Evolutionary conservation across 1,140 invertebrate genomes (phyloP).

Genomic region (Lasioglossum baleicum): DNA sequence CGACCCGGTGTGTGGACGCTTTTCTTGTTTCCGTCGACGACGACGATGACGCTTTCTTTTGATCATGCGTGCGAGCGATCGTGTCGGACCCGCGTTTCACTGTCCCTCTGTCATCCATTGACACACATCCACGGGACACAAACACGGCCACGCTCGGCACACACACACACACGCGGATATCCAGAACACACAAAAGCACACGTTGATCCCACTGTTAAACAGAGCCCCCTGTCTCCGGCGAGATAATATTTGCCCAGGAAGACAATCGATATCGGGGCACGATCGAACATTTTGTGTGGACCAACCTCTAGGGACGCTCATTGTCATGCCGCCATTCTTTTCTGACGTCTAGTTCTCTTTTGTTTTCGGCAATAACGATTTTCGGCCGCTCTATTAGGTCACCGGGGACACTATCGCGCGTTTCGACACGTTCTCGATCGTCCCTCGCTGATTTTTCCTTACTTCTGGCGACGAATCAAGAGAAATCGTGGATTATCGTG

Average conservation of each 20-base stretch:
- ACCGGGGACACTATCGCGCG: too few species aligned
- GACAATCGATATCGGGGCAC: not conserved
- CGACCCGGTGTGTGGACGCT: slow-evolving; percentile 23
- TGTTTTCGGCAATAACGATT: too few species aligned
- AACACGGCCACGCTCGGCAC: not conserved
- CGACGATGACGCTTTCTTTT: not conserved
- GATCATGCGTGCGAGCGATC: slow-evolving; percentile 28
- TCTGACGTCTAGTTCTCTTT: too few species aligned
- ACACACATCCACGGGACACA: not conserved
- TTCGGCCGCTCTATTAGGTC: too few species aligned
- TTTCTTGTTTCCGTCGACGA: slow-evolving; percentile 7
- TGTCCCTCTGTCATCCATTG: not conserved
- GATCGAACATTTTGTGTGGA: not conserved
- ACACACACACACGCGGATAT: not conserved
- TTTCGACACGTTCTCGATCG: too few species aligned
- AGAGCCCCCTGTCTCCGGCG: not conserved
- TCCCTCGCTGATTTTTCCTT: too few species aligned
- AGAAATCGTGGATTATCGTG: too few species aligned
- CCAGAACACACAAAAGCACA: not conserved
- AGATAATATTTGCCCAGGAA: slow-evolving; percentile 18
- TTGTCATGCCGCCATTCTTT: not conserved
- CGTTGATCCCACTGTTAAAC: not conserved
- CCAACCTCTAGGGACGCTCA: not conserved
- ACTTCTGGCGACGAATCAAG: too few species aligned
- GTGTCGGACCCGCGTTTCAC: not conserved